A percentile compares a stretch with the other conserved stretches of the same genome.
phyloP scores from a whole-genome alignment of 2,888 invertebrate genomes.

The Amphipoea lucens region DNA sequence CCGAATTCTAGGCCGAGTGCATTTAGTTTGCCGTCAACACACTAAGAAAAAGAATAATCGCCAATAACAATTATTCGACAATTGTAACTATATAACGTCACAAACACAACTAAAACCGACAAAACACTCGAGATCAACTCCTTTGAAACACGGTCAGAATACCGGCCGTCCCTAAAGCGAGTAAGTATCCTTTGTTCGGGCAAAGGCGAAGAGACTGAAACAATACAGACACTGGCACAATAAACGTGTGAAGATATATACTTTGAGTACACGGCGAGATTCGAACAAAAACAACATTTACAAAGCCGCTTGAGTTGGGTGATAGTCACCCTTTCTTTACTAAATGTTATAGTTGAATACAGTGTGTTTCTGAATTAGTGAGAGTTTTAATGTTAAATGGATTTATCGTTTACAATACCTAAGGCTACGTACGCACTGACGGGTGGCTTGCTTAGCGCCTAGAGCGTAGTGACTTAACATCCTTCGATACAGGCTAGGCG shows the following conservation, averaged over 20 bases:
- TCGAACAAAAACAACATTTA: conserved; percentile 48
- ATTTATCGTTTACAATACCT: background rate
- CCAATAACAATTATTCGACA: background rate
- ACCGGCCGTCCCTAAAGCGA: conserved; percentile 11
- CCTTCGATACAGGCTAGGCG: no score
- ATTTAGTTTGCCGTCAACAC: background rate
- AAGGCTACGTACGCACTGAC: no score
- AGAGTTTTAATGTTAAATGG: background rate
- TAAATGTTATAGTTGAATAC: background rate
- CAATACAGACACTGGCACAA: conserved; percentile 55
- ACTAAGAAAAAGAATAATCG: background rate
- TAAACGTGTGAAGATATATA: conserved; percentile 49
- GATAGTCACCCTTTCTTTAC: background rate
- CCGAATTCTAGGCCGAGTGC: background rate
- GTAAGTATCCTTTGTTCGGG: conserved; percentile 44
- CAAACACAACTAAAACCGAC: conserved; percentile 11
- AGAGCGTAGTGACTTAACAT: no score
- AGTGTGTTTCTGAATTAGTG: background rate
- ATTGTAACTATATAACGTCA: background rate
- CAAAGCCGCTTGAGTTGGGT: conserved; percentile 15
- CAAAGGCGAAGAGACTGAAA: conserved; percentile 48
- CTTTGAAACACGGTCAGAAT: conserved; percentile 39
- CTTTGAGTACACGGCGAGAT: conserved; percentile 48
- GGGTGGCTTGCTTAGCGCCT: no score
- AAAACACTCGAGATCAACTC: conserved; percentile 29